Percentiles rank a stretch among this genome's conserved stretches.
Evolutionary conservation across 2,113 vertebrate species (phyloP).

Genomic region (Paramisgurnus dabryanus): DNA sequence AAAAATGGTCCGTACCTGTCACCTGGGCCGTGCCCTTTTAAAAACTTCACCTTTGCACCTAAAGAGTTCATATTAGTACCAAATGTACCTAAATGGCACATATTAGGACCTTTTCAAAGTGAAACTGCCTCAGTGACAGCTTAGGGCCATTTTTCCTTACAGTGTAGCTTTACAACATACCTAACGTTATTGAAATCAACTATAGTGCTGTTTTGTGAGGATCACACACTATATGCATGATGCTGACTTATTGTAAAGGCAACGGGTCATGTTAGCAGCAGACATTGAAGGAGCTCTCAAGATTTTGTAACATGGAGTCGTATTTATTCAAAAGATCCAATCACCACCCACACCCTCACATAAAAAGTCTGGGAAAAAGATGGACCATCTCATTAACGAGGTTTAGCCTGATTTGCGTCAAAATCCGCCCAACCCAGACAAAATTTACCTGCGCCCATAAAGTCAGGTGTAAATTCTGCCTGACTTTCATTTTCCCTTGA

Average conservation of each 20-base stretch:
- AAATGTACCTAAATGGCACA: too few species aligned
- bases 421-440: conserved; percentile 34
- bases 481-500: conserved; percentile 48
- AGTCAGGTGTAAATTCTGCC: conserved; percentile 57
- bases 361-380: conserved; percentile 27
- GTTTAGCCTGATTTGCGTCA: conserved; percentile 32
- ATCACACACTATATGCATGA: too few species aligned
- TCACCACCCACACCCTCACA: conserved; percentile 4
- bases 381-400: conserved; percentile 13
- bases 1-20: too few species aligned
- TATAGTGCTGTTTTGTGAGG: too few species aligned
- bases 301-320: conserved; percentile 65
- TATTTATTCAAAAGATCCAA: conserved; percentile 44
- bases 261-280: not conserved
- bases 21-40: too few species aligned
- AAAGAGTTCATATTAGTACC: too few species aligned
- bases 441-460: conserved; percentile 49
- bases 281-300: not conserved
- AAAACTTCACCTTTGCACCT: too few species aligned
- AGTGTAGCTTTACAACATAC: too few species aligned
- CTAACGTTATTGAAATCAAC: too few species aligned
- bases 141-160: too few species aligned
- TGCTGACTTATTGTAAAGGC: not conserved
- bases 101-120: too few species aligned
- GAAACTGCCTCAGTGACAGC: too few species aligned